Evolutionary conservation across 2,113 vertebrate genomes (phyloP).

Genomic region (Gorsachius goisagi): DNA sequence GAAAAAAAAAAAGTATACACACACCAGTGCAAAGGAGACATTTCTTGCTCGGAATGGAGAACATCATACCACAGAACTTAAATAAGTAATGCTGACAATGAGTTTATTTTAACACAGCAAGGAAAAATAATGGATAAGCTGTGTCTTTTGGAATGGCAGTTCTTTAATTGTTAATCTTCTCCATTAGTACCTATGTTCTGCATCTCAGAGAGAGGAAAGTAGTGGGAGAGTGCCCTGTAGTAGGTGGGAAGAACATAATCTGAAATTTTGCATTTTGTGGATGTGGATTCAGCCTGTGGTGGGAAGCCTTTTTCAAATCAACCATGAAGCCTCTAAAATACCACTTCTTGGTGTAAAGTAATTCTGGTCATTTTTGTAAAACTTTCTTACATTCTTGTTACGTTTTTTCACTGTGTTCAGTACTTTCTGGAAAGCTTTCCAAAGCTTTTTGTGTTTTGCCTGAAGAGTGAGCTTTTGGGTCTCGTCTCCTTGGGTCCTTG

Average conservation of each 20-base stretch:
- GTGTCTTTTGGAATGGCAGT: neutral
- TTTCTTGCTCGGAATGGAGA: neutral
- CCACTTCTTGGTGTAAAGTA: neutral
- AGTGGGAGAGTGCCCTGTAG: neutral
- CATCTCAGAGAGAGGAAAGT: neutral
- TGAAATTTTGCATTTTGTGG: neutral
- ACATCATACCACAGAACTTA: neutral
- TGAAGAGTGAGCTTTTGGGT: neutral
- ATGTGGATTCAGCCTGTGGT: neutral
- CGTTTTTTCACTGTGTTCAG: neutral
- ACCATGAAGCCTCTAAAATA: neutral
- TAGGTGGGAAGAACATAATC: neutral
- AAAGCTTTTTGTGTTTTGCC: neutral
- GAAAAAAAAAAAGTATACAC: neutral
- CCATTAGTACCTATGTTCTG: neutral
- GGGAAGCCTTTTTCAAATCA: neutral
- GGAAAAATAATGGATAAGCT: neutral
- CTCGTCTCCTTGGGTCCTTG: neutral
- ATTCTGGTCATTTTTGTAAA: neutral
- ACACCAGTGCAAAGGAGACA: neutral
- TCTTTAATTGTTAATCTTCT: constrained; percentile 12
- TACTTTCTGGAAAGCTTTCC: neutral
- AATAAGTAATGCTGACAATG: neutral
- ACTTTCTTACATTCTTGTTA: neutral
- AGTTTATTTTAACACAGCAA: neutral